Conservation (phyloP, 2,888 invertebrate genomes). For the Polydrusus pterygomalis region DNA sequence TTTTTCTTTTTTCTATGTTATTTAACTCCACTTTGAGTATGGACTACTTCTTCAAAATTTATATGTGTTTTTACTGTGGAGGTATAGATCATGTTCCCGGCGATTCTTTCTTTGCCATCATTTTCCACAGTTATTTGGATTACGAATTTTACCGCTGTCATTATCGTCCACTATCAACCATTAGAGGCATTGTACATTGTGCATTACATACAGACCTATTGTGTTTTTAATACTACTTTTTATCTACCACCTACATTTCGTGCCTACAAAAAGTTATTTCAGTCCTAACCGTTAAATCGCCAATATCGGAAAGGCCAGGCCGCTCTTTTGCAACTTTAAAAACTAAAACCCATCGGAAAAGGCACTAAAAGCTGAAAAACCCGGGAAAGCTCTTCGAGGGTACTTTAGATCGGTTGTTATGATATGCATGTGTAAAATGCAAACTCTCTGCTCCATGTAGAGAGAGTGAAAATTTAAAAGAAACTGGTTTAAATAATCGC, state of each 20-base stretch:
- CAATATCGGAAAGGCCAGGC: constrained; percentile 8
- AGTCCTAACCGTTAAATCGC: constrained; percentile 3
- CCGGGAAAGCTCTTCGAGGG: constrained; percentile 42
- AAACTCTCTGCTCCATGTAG: constrained; percentile 42
- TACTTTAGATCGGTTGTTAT: constrained; percentile 52
- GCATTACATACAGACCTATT: too few species aligned
- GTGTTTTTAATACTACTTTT: too few species aligned
- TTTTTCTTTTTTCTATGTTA: too few species aligned
- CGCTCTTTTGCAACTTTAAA: constrained; percentile 16
- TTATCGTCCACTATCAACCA: too few species aligned
- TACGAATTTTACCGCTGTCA: too few species aligned
- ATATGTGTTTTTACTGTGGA: too few species aligned
- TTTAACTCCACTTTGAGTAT: too few species aligned
- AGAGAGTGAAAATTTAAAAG: constrained; percentile 32
- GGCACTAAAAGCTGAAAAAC: constrained; percentile 42
- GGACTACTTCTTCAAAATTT: too few species aligned
- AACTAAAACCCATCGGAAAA: constrained; percentile 37
- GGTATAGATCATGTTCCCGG: too few species aligned
- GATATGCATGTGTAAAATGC: constrained; percentile 54
- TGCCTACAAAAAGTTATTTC: constrained; percentile 9
- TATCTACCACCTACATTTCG: neutral
- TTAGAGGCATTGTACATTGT: too few species aligned
- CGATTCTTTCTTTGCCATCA: too few species aligned
- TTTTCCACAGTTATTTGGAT: too few species aligned
- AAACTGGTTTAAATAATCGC: constrained; percentile 16